Evolutionary conservation across 2,888 invertebrate species (phyloP).

Genomic region (Scotopteryx bipunctaria): DNA sequence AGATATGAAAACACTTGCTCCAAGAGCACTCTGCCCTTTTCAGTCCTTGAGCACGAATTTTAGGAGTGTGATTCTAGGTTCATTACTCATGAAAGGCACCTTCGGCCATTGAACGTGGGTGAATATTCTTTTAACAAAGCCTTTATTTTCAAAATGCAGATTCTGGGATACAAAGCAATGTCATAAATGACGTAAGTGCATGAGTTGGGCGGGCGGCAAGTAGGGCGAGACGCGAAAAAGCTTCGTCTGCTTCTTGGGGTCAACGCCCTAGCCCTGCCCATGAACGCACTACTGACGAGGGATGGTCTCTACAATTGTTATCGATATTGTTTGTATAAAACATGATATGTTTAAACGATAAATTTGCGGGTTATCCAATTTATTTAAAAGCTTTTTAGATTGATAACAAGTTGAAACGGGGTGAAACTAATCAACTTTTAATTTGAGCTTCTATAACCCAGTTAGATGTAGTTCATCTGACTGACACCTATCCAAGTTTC

Average conservation of each 20-base stretch:
- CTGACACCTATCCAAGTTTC: too few relatives aligned
- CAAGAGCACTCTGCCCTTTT: constrained; percentile 30
- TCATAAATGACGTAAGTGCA: constrained; percentile 39
- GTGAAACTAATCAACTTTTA: not conserved
- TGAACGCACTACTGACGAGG: constrained; percentile 67
- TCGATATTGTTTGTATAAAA: constrained; percentile 63
- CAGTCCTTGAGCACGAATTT: constrained; percentile 54
- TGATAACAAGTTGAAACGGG: not conserved
- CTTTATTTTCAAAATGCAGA: constrained; percentile 14
- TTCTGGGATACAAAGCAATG: constrained; percentile 11
- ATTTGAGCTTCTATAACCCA: not conserved
- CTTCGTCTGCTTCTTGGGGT: constrained; percentile 73
- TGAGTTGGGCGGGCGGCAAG: constrained; percentile 71
- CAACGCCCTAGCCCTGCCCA: constrained; percentile 79
- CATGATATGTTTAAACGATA: constrained; percentile 27
- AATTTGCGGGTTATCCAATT: constrained; percentile 20
- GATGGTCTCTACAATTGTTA: constrained; percentile 64
- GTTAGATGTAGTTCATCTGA: not conserved
- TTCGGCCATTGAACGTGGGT: constrained; percentile 28
- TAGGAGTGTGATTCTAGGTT: constrained; percentile 32
- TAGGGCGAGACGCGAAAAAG: constrained; percentile 78
- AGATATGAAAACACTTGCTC: constrained; percentile 32
- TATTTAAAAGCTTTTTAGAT: constrained; percentile 12
- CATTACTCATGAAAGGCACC: constrained; percentile 33
- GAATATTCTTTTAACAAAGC: constrained; percentile 6